phyloP scores from a whole-genome alignment of 92 coral and sea anemone genomes.

The Palythoa grandiflora region DNA sequence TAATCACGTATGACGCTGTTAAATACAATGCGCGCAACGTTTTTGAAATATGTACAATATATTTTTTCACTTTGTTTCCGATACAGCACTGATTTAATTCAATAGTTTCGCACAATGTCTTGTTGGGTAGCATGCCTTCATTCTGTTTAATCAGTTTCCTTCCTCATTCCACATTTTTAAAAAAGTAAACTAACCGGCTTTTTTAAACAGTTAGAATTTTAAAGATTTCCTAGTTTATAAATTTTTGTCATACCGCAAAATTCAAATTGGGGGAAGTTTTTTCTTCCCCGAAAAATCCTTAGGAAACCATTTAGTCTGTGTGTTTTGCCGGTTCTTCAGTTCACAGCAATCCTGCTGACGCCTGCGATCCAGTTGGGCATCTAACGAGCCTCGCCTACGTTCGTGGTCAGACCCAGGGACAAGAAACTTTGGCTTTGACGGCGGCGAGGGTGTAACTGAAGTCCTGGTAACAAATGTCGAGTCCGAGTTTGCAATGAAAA shows the following conservation, averaged over 20 bases:
- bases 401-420: conserved; percentile 73
- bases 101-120: no score
- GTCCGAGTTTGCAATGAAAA: conserved; percentile 62
- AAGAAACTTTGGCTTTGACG: conserved; percentile 45
- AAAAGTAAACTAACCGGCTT: no score
- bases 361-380: conserved; percentile 61
- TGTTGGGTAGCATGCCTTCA: no score
- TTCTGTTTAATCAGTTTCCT: no score
- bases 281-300: conserved; percentile 58
- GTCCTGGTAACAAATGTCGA: conserved; percentile 70
- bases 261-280: conserved; percentile 60
- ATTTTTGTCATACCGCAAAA: conserved; percentile 41
- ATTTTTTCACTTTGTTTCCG: no score
- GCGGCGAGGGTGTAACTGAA: conserved; percentile 54
- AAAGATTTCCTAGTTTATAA: no score
- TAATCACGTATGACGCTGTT: no score
- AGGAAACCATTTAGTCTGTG: conserved; percentile 88
- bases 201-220: no score
- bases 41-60: no score
- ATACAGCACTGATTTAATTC: no score
- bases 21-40: no score
- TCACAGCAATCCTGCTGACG: conserved; percentile 1
- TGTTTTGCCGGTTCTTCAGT: conserved; percentile 4
- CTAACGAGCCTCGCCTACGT: conserved; percentile 84
- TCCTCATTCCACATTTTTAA: no score